A percentile compares a stretch with the other conserved stretches of the same genome.
Conservation (phyloP, 2,113 vertebrate genomes). For the Nyctereutes procyonoides region DNA sequence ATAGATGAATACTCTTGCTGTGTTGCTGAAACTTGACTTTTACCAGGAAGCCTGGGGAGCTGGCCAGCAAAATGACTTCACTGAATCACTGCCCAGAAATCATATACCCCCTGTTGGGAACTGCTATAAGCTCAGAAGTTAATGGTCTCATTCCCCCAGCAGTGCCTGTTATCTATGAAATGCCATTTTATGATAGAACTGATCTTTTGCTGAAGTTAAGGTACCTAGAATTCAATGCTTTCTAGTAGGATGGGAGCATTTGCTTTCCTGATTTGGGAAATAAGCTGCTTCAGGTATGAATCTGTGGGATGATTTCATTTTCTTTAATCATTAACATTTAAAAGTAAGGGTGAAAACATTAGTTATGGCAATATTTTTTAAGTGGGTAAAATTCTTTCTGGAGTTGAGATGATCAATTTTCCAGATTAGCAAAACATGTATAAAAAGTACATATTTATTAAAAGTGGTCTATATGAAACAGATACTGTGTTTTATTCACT, state of each 20-base stretch:
- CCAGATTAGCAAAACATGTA: background rate
- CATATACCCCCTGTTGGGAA: background rate
- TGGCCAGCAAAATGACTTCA: background rate
- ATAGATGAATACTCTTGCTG: background rate
- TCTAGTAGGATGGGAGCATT: constrained; percentile 1
- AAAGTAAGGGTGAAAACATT: background rate
- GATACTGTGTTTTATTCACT: background rate
- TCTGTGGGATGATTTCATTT: background rate
- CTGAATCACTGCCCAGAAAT: background rate
- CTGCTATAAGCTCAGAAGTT: background rate
- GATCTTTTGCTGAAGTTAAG: constrained; percentile 24
- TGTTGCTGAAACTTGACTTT: constrained; percentile 19
- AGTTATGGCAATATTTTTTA: background rate
- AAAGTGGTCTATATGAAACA: background rate
- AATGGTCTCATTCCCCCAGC: background rate
- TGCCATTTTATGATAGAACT: background rate
- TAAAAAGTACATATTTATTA: background rate
- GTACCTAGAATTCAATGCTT: background rate
- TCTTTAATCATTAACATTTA: constrained; percentile 49
- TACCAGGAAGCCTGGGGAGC: background rate
- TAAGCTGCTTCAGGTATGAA: background rate
- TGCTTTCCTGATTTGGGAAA: constrained; percentile 51
- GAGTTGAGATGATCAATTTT: background rate
- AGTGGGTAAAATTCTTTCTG: background rate
- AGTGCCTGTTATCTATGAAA: background rate